Base-by-base conservation (phyloP, 2,888 invertebrate genomes). In the Eupithecia exiguata region DNA sequence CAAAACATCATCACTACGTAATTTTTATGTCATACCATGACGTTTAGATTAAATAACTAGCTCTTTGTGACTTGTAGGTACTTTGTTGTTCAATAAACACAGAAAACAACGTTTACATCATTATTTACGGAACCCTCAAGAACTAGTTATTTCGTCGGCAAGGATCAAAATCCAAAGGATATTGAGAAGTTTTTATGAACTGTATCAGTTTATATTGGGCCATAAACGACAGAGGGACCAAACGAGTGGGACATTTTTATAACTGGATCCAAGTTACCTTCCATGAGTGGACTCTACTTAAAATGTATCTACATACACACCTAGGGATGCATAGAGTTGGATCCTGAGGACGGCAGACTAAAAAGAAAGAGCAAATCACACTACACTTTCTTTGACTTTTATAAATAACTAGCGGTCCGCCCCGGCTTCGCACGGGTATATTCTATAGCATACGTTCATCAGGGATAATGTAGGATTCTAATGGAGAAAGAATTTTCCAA, bases 81-180 rank as follows among this genome's bases (percentile, higher is more conserved):
- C 58, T 58, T 25, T 58, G 1, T 58, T 14, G 5, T 25, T 58
- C 14, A 25, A 5, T 25, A 25, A 58, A 58, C 5, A 14, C 12
- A 0, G 5, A 58, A 25, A 25, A 25, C 4, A 25, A 14, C 21
- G 58, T 58, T 25, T 58, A 25, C 58, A 25, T 21, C 12, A 25
- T 58, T 1, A 25, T 14, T 58, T 14, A 58, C 21, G 25, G 63
- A 38, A 40, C 66, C 66, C 66, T 38, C 38, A 18, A 38, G 36
- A 66, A 25, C 66, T 66, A 38, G 66, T 66, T 66, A n/a, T 43
- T 4, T 38, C 21, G 66, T 66, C 66, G 66, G 66, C 66, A 16
- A 66, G 66, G 66, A 66, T 66, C 66, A 66, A 40, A 40, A 66
- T 65, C 2, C 12, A 5, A 36, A 66, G 66, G 66, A 66, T 65